Conservation (phyloP, 2,797 vertebrate species). For the Phyllotis vaccarum region DNA sequence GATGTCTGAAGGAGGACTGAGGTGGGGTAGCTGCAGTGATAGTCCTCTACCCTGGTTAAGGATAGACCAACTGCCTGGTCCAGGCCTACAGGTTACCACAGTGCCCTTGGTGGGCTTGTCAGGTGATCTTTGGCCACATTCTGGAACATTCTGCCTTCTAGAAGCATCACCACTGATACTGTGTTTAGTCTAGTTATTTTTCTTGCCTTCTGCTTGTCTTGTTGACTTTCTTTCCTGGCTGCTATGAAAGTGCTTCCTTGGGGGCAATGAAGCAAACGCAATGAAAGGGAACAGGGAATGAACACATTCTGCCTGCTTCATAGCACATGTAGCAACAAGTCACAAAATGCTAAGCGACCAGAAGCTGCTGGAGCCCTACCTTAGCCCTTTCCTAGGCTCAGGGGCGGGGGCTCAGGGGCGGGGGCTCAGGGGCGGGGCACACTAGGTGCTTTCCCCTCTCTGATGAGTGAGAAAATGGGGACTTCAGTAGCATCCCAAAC, state of each 20-base stretch:
- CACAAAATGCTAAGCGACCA: background rate
- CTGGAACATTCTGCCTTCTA: background rate
- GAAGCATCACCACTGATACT: background rate
- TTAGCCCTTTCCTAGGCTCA: background rate
- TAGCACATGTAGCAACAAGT: background rate
- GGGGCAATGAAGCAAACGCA: background rate
- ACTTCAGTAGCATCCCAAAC: background rate
- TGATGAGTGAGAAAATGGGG: background rate
- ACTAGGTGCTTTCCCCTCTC: background rate
- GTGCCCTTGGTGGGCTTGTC: too few species aligned
- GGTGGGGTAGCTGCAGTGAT: background rate
- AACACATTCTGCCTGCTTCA: background rate
- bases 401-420: too few species aligned
- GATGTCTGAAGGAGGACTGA: background rate
- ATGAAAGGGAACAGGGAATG: background rate
- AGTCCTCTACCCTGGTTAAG: background rate
- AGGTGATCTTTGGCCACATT: accelerated
- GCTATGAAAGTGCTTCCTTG: background rate
- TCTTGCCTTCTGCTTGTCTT: conserved; percentile 40
- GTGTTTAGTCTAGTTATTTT: background rate
- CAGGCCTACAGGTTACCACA: background rate
- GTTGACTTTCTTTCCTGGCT: conserved; percentile 10
- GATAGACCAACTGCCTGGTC: background rate
- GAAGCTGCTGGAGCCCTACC: accelerated
- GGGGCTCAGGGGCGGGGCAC: too few species aligned